Conservation (phyloP, 2,888 invertebrate species). For the Lasioglossum oenotherae region DNA sequence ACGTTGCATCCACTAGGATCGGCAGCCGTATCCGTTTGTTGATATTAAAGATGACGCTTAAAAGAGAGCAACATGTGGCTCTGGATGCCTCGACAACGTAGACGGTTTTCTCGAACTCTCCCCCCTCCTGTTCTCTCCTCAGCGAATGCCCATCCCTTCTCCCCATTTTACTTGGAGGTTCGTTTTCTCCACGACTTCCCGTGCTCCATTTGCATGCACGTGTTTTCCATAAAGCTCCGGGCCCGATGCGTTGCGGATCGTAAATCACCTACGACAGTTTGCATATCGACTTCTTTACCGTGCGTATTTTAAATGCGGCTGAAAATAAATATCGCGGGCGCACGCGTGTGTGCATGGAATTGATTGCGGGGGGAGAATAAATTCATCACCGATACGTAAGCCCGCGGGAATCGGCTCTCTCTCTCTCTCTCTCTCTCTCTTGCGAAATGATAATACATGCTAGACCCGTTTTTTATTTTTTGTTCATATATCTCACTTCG, state of each 20-base stretch:
- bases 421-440: no score
- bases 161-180: slow-evolving; percentile 39
- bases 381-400: slow-evolving; percentile 18
- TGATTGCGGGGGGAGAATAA: slow-evolving; percentile 5
- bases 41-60: slow-evolving; percentile 71
- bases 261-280: slow-evolving; percentile 46
- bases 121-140: neutral
- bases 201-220: slow-evolving; percentile 27
- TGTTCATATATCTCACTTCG: neutral
- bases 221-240: slow-evolving; percentile 37
- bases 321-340: slow-evolving; percentile 31
- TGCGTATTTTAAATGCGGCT: slow-evolving; percentile 19
- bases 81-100: slow-evolving; percentile 51
- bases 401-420: neutral
- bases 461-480: neutral
- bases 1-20: slow-evolving; percentile 52
- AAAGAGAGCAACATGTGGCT: slow-evolving; percentile 75
- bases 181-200: slow-evolving; percentile 30
- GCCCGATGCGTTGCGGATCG: slow-evolving; percentile 17
- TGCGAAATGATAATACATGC: neutral
- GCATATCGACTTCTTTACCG: slow-evolving; percentile 38
- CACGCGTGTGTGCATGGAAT: neutral
- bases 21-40: slow-evolving; percentile 64
- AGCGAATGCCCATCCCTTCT: neutral
- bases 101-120: slow-evolving; percentile 42